Conservation (phyloP, 2,113 vertebrate species). For the Corapipo altera region DNA sequence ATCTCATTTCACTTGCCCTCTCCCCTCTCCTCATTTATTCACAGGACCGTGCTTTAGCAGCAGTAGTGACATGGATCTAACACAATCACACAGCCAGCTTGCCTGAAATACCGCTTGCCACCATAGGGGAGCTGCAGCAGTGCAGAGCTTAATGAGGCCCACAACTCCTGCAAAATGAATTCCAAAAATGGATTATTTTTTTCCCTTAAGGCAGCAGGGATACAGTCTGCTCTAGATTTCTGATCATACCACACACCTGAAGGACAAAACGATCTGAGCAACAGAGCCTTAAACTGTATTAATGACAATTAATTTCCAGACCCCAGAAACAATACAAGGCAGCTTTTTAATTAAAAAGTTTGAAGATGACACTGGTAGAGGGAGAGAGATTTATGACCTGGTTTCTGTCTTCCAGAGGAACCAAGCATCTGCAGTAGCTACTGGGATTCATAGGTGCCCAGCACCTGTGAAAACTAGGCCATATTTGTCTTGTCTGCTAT, state of each 20-base stretch:
- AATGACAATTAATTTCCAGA: background rate
- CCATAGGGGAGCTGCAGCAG: background rate
- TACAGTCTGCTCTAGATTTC: background rate
- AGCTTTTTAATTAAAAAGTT: constrained; percentile 12
- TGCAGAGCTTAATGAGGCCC: rapidly evolving
- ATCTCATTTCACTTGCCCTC: background rate
- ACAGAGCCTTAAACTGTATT: background rate
- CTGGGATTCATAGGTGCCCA: background rate
- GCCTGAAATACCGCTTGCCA: background rate
- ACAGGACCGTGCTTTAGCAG: background rate
- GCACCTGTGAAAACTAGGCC: background rate
- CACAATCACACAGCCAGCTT: background rate
- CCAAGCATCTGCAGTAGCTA: background rate
- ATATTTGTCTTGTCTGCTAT: background rate
- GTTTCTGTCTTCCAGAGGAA: background rate
- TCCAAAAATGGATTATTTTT: background rate
- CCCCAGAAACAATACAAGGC: background rate
- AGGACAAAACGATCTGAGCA: background rate
- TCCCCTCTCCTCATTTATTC: background rate
- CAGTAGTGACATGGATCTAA: background rate
- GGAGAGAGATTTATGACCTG: background rate
- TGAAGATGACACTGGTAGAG: background rate
- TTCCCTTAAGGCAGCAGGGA: background rate
- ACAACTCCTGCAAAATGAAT: background rate
- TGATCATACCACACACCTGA: background rate